Percentiles rank a stretch among this genome's conserved stretches.
phyloP scores from a whole-genome alignment of 2,888 invertebrate species.

The Lathronympha strigana region DNA sequence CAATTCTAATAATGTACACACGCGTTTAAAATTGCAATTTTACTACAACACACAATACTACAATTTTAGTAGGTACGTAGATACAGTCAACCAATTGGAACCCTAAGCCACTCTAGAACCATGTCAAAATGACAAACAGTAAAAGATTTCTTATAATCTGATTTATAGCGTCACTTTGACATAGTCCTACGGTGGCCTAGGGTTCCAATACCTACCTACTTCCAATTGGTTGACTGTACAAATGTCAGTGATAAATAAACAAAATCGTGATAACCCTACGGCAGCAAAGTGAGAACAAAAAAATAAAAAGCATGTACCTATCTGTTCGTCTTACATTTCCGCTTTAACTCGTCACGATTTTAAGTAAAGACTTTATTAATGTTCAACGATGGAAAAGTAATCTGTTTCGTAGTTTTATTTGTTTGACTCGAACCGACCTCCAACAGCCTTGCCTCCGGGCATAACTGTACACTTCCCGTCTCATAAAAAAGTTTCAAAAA shows the following conservation, averaged over 20 bases:
- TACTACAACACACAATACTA: no score
- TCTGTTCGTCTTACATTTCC: slow-evolving; percentile 23
- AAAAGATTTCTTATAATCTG: no score
- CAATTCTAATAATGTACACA: no score
- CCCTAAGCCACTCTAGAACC: no score
- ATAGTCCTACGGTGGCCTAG: not conserved
- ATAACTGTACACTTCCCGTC: slow-evolving; percentile 37
- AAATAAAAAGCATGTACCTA: not conserved
- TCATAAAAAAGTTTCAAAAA: no score
- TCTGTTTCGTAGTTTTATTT: slow-evolving; percentile 12
- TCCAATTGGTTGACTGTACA: no score
- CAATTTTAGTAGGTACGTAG: no score
- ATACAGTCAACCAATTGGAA: no score
- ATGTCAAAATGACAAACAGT: no score
- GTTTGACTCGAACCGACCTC: slow-evolving; percentile 18
- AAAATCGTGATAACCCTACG: slow-evolving; percentile 1
- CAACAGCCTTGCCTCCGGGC: slow-evolving; percentile 27
- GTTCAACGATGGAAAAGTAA: slow-evolving; percentile 18
- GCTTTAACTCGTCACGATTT: slow-evolving; percentile 14
- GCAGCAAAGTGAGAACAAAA: not conserved
- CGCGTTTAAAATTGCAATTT: no score
- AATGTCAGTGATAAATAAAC: not conserved
- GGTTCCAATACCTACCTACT: not conserved
- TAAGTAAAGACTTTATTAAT: slow-evolving; percentile 10
- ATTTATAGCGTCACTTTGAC: no score